A percentile compares a stretch with the other conserved stretches of the same genome.
Conservation (phyloP, 2,888 invertebrate species). For the Acrocyrtus sp. region DNA sequence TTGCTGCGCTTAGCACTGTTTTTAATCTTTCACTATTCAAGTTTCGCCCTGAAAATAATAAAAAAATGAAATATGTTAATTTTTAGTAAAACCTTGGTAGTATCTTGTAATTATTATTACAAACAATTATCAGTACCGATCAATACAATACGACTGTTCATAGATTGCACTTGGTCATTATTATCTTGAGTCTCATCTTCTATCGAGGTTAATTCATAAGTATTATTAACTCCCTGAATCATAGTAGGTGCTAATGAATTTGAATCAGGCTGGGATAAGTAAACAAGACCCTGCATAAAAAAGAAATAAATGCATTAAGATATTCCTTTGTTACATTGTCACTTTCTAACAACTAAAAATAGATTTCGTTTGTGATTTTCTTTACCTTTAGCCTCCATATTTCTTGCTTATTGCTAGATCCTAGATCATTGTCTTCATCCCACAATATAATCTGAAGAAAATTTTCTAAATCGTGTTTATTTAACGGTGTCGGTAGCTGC, state of each 20-base stretch:
- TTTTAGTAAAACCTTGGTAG: neutral
- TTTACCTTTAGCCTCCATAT: constrained; percentile 55
- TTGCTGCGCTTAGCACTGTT: constrained; percentile 19
- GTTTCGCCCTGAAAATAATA: constrained; percentile 46
- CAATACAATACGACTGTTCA: constrained; percentile 42
- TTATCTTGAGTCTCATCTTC: constrained; percentile 17
- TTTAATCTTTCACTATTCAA: constrained; percentile 35
- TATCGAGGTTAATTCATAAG: constrained; percentile 57
- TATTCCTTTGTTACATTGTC: neutral
- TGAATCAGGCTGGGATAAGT: constrained; percentile 6
- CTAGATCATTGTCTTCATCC: constrained; percentile 46
- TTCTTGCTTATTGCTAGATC: constrained; percentile 25
- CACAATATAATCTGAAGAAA: constrained; percentile 59
- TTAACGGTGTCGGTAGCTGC: constrained; percentile 51
- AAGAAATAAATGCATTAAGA: constrained; percentile 4
- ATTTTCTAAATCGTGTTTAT: constrained; percentile 43
- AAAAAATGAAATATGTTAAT: neutral
- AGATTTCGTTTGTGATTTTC: neutral
- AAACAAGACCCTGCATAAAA: constrained; percentile 46
- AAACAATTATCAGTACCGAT: constrained; percentile 27
- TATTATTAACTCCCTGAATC: constrained; percentile 63
- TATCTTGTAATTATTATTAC: neutral
- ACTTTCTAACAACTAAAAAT: constrained; percentile 7
- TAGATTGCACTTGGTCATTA: neutral
- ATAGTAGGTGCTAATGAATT: constrained; percentile 36